Evolutionary conservation across 1,140 invertebrate species (phyloP), one percentile per base, ranked within the genome.

Genomic region (Carposina sasakii): DNA sequence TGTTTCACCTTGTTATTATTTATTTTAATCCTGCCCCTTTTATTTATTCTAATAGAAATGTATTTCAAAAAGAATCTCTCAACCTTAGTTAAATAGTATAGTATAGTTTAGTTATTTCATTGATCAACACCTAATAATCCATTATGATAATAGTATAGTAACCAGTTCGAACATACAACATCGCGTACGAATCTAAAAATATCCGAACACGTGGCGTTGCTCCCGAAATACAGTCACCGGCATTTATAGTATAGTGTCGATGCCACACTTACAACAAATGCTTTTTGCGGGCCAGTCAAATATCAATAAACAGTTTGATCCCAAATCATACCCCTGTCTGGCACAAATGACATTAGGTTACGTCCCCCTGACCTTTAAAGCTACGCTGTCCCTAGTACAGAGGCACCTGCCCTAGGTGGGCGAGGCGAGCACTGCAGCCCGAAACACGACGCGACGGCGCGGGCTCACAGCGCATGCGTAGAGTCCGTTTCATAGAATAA

Each of bases 321-420:
- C 58, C 22, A 53, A 63, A 58, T 59, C 47, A 51, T 52, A 47
- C 31, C 50, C 55, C 37, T 45, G 40, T 42, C 36, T 28, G 12
- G 39, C 47, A 31, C 43, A 60, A 69, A 63, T 66, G 60, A 47
- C 57, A 57, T 62, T 36, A 36, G 19, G 33, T 9, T 16, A 36
- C 33, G 33, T 36, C 66, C 73, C 66, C 47, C 64, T 76, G 70
- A 79, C 72, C 74, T 76, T 79, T 76, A 63, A 28, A 28, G 12
- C 43, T 52, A 24, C 45, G 34, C 48, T 49, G 64, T 60, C 61
- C 61, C 45, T 60, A 60, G 63, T 54, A 31, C 15, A 56, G 43
- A 51, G 61, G 57, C 62, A 74, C 67, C 71, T 72, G 73, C 51
- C 53, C 58, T n/a, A 60, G 62, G 54, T 65, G 58, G 52, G 59